These are phyloP conservation scores for Muschampia plurimacula DNA, from an alignment of 2,888 invertebrate species.

Conservation along the genomic window DNA sequence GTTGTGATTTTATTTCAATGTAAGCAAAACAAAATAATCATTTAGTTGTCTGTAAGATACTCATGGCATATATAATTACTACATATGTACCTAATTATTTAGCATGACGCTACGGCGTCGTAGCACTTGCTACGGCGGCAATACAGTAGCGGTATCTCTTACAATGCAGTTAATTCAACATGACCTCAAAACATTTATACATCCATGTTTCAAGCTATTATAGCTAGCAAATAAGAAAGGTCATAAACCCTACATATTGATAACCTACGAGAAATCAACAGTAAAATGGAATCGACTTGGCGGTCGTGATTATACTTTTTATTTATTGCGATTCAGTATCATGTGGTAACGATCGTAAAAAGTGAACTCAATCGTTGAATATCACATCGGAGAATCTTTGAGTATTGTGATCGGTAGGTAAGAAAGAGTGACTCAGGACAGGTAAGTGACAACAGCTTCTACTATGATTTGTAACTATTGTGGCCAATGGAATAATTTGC, in stretches of 20 bases:
- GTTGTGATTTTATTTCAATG: too few species aligned
- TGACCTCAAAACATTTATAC: background rate
- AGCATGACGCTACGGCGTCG: background rate
- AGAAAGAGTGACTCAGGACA: background rate
- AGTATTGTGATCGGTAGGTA: background rate
- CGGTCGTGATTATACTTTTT: background rate
- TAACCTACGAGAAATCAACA: background rate
- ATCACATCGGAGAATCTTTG: background rate
- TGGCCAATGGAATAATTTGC: too few species aligned
- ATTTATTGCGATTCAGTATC: background rate
- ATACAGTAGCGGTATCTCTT: background rate
- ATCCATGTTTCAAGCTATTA: background rate
- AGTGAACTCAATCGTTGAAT: background rate
- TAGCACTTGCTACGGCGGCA: background rate
- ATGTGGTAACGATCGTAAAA: background rate
- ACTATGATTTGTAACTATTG: too few species aligned
- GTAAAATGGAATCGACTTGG: background rate
- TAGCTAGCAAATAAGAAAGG: background rate
- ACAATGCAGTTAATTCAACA: background rate
- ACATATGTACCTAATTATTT: too few species aligned
- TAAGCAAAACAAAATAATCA: too few species aligned
- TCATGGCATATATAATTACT: too few species aligned
- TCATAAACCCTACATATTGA: background rate
- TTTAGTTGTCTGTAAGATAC: too few species aligned
- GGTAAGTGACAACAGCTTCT: too few species aligned